Conservation (phyloP, 2,113 vertebrate genomes). For the Nannospalax galili region DNA sequence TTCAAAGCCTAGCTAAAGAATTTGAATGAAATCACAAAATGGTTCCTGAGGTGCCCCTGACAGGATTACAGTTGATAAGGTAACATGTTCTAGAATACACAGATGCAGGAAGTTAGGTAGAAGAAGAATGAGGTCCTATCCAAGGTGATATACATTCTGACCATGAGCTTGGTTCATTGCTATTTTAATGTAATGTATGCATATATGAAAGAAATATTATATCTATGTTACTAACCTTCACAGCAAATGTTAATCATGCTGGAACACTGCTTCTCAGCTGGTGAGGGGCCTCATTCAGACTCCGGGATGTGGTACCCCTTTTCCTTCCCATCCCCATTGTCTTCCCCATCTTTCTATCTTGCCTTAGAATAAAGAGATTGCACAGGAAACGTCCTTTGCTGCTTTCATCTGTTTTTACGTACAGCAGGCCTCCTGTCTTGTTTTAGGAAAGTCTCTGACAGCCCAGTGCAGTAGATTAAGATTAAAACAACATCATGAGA, state of each 20-base stretch:
- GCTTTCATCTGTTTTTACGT: neutral
- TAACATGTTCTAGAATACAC: no score
- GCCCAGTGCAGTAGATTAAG: neutral
- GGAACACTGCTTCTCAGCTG: neutral
- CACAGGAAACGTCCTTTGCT: neutral
- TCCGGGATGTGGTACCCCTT: neutral
- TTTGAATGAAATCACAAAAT: neutral
- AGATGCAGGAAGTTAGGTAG: neutral
- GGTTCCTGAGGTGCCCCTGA: neutral
- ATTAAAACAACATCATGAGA: slow-evolving; percentile 24
- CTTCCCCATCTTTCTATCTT: neutral
- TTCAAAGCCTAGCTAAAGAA: neutral
- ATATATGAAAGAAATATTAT: neutral
- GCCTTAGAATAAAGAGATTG: neutral
- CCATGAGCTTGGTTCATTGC: neutral
- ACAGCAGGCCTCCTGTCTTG: neutral
- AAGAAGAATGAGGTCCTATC: neutral
- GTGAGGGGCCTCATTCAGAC: neutral
- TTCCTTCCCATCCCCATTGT: no score
- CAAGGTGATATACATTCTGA: neutral
- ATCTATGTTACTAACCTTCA: neutral
- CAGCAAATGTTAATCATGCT: neutral
- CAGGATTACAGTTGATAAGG: neutral
- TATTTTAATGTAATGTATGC: neutral
- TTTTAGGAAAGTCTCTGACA: neutral